Conservation (phyloP, 2,888 invertebrate species). For the Ariolimax columbianus region DNA sequence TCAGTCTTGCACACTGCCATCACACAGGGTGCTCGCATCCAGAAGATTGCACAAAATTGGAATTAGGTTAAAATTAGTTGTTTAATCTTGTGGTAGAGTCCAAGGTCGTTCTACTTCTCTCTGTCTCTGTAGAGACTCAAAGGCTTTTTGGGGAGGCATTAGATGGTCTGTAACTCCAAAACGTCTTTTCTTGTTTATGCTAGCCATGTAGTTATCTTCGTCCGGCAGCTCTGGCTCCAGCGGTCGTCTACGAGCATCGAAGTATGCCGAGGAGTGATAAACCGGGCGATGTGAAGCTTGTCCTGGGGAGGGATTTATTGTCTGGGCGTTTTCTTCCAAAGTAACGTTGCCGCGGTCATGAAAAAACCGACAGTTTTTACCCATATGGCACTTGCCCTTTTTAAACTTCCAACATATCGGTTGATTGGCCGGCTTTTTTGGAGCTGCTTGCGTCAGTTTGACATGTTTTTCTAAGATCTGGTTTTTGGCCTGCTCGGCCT, state of each 20-base stretch:
- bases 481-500: conserved; percentile 91
- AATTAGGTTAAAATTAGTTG: background rate
- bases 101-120: conserved; percentile 74
- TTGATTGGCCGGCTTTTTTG: conserved; percentile 85
- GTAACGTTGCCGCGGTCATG: conserved; percentile 82
- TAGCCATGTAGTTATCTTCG: conserved; percentile 77
- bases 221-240: conserved; percentile 58
- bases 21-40: too few species aligned
- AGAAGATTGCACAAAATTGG: too few species aligned
- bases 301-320: background rate
- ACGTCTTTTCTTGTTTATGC: conserved; percentile 84
- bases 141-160: conserved; percentile 90
- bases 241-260: conserved; percentile 45
- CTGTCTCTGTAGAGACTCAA: conserved; percentile 81
- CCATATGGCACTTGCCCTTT: conserved; percentile 91
- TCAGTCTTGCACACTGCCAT: too few species aligned
- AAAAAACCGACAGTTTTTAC: conserved; percentile 92
- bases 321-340: conserved; percentile 6
- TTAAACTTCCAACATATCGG: conserved; percentile 93
- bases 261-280: conserved; percentile 49
- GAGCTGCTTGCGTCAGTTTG: conserved; percentile 86
- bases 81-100: conserved; percentile 59
- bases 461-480: conserved; percentile 93
- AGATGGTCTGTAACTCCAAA: conserved; percentile 88
- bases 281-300: conserved; percentile 25